Evolutionary conservation across 1,140 invertebrate genomes (phyloP), one percentile per base, ranked within the genome.

Genomic region (Dryas iulia): DNA sequence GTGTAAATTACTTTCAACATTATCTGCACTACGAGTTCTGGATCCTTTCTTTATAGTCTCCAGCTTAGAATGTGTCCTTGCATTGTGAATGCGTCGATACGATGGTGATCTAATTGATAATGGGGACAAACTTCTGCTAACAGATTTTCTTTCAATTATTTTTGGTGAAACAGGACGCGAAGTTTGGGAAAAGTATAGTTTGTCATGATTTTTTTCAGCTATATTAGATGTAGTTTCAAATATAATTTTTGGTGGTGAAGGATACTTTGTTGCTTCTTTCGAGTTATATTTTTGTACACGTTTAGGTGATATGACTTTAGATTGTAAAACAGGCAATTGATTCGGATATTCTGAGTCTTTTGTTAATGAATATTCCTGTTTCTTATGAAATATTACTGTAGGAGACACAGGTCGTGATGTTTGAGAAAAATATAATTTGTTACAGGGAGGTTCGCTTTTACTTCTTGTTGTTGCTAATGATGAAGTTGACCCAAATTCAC

Each of bases 21-120:
- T 94, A 35, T 94, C 94, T 3, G 94, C 93, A 77, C 95, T 96
- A 78, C 93, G 92, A 11, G 95, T 94, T 65, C 95, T 84, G 8
- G 92, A 73, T 39, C 92, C 77, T 77, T 86, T 92, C 83, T 91
- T 82, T 72, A 69, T 68, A 3, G 73, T 52, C 60, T 77, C 81
- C 4, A 87, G 75, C 66, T 86, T 92, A 60, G 69, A 90, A 77
- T 89, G 89, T 52, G 86, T 82, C 74, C 88, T 90, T 24, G 89
- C 83, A 73, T 82, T 93, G 76, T 93, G 91, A 56, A 96, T 96
- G 73, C 94, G 94, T 21, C 95, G 89, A 73, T 93, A 94, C 0
- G 94, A 94, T 1, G 95, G 94, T 0, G 95, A 95, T 59, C 95
- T 92, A 10, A 94, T 83, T 8, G 94, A 92, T 12, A 94, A 92